phyloP scores from a whole-genome alignment of 1,140 invertebrate genomes.

The Bombus pascuorum region DNA sequence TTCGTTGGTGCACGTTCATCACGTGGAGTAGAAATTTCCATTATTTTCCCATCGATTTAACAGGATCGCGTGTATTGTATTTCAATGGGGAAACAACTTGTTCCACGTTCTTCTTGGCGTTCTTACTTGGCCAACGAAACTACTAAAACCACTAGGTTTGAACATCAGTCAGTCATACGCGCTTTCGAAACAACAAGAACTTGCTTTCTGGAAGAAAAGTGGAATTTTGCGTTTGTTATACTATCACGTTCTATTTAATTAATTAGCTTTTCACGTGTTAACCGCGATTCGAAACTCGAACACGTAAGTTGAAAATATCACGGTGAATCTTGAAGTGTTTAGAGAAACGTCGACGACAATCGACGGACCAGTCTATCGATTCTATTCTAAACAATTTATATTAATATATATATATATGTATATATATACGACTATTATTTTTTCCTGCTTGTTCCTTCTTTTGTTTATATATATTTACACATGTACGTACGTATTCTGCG shows the following conservation, averaged over 20 bases:
- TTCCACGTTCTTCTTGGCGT: background rate
- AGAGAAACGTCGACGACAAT: constrained; percentile 51
- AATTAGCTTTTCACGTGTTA: background rate
- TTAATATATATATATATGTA: background rate
- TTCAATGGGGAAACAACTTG: background rate
- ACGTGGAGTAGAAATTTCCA: background rate
- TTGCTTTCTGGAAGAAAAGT: constrained; percentile 20
- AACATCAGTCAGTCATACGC: background rate
- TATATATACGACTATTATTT: constrained; percentile 2
- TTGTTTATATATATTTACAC: constrained; percentile 32
- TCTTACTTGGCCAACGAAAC: background rate
- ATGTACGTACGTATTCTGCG: constrained; percentile 1
- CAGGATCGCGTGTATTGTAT: background rate
- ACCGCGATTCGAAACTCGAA: background rate
- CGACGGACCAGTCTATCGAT: constrained; percentile 60
- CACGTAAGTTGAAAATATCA: constrained; percentile 29
- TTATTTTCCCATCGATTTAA: constrained; percentile 6
- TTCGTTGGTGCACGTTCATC: background rate
- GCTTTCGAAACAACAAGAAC: constrained; percentile 10
- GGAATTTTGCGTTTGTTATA: background rate
- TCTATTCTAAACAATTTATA: constrained; percentile 40
- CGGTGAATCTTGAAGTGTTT: background rate
- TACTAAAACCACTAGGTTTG: background rate
- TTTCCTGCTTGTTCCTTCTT: constrained; percentile 8
- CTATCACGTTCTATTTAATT: background rate